These are phyloP conservation scores for Centropus bengalensis DNA, from an alignment of 2,113 vertebrate genomes.

Conservation along the genomic window DNA sequence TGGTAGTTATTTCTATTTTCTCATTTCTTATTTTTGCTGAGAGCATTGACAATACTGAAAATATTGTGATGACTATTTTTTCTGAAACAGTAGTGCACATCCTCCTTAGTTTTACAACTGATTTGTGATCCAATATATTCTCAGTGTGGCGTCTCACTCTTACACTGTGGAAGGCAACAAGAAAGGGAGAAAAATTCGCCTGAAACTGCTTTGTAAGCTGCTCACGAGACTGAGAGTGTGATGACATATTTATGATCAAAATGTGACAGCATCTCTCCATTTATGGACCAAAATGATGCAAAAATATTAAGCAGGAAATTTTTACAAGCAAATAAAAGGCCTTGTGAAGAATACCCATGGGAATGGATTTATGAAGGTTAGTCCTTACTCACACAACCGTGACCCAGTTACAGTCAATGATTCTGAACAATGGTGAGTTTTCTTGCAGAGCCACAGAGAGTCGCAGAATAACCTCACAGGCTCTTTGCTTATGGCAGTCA, in stretches of 20 bases:
- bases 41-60: not conserved
- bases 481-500: not conserved
- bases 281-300: not conserved
- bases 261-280: rapidly evolving
- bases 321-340: not conserved
- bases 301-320: not conserved
- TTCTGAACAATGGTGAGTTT: not conserved
- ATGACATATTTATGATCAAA: not conserved
- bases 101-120: not conserved
- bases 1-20: not conserved
- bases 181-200: not conserved
- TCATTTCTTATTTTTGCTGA: not conserved
- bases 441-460: not conserved
- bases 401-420: not conserved
- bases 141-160: not conserved
- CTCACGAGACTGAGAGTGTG: not conserved
- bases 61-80: not conserved
- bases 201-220: not conserved
- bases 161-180: not conserved
- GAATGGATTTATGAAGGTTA: not conserved
- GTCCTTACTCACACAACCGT: not conserved
- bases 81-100: not conserved
- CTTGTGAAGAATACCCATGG: not conserved
- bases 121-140: not conserved
- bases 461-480: not conserved